Conservation (phyloP, 2,888 invertebrate genomes). For the Homarus gammarus region DNA sequence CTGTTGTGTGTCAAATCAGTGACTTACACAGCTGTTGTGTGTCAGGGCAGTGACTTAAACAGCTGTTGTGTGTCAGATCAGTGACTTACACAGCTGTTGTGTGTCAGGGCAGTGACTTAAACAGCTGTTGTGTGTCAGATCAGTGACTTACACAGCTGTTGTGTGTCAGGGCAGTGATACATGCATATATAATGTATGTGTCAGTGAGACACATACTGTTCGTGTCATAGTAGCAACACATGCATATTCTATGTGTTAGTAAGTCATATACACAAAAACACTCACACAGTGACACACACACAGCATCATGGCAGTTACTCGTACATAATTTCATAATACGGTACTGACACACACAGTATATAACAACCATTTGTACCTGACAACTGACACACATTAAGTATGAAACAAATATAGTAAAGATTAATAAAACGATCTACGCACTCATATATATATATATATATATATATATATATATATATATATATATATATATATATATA, state of each 20-base stretch:
- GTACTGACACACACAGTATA: no score
- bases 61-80: background rate
- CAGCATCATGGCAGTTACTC: no score
- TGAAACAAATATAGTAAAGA: no score
- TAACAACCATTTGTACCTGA: no score
- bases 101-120: background rate
- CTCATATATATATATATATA: background rate
- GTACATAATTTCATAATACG: no score
- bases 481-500: background rate
- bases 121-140: background rate
- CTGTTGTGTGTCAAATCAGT: background rate
- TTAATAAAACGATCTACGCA: background rate
- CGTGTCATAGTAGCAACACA: background rate
- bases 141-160: background rate
- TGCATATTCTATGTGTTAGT: background rate
- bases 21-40: background rate
- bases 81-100: background rate
- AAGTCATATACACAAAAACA: no score
- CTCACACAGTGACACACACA: no score
- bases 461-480: constrained; percentile 29
- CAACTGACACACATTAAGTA: no score
- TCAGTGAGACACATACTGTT: background rate
- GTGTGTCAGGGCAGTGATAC: background rate
- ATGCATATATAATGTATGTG: background rate
- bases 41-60: background rate